Evolutionary conservation across 2,113 vertebrate species (phyloP), one percentile per base, ranked within the genome.

Genomic region (Chlorocebus sabaeus): DNA sequence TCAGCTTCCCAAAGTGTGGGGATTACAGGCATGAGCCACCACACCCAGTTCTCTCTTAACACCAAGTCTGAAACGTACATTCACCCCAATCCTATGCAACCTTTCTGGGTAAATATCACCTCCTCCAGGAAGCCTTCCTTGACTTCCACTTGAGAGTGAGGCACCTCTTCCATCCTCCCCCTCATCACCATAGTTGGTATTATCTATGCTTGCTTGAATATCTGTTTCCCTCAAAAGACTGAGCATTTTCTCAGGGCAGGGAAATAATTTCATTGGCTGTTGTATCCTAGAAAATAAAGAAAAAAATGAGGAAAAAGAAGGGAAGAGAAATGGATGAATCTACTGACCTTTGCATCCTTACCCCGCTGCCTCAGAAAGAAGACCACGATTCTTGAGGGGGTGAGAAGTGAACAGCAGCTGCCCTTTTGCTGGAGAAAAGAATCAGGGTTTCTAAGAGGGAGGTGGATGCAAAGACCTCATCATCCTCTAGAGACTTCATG

Each of bases 381-480:
- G 50, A 48, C 40, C 59, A 23, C 8, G 18, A 17, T 13, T 55
- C 67, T 25, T n/a, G 52, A 55, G 6, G 3, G 7, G 6, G 2
- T 14, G 61, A 22, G 40, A 1, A 18, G 4, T 5, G 25, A 52
- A n/a, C 5, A 38, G 48, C 3, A 76, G 35, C 52, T 13, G 27
- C 22, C 16, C 27, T 50, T 38, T n/a, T 32, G 6, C 40, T 16
- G 48, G 9, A 40, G 6, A 13, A 61, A 73, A 59, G 35, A 50
- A 35, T 30, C 5, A 4, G 22, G 9, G 32, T n/a, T 72, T 18
- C n/a, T 64, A 79, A 35, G 68, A 57, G 8, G 79, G 78, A 35
- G 13, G 25, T 20, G 4, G 35, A 0, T 4, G 17, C n/a, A 1
- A 32, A 32, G 45, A 22, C 25, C 7, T 0, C 67, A 10, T 23